Percentiles rank a stretch among this genome's conserved stretches.
These are phyloP conservation scores for Drosophila paulistorum DNA, from an alignment of 1,140 invertebrate species.

Conservation along the genomic window DNA sequence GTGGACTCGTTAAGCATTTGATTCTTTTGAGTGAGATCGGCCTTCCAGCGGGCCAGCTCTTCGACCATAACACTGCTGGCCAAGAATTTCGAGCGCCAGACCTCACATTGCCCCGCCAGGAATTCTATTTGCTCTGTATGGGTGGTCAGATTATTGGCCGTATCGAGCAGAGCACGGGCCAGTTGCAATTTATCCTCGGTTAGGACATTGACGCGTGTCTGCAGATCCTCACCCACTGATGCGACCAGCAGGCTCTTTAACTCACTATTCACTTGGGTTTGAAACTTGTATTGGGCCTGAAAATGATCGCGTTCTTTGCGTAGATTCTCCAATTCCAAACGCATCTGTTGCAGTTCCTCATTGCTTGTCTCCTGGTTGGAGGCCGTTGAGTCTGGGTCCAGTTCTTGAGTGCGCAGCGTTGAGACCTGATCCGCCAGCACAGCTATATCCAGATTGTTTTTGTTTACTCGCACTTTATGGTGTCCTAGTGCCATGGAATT, in stretches of 20 bases:
- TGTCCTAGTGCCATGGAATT: not conserved
- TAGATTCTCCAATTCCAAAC: constrained; percentile 77
- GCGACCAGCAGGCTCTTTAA: constrained; percentile 96
- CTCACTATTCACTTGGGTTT: constrained; percentile 94
- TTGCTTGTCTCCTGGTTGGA: not conserved
- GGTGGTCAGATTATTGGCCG: constrained; percentile 91
- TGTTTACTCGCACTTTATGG: constrained; percentile 64
- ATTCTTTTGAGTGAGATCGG: constrained; percentile 89
- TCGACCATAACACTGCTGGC: constrained; percentile 96
- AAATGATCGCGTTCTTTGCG: constrained; percentile 87
- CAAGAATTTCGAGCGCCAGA: constrained; percentile 97
- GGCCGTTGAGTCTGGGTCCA: constrained; percentile 48
- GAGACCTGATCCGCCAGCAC: constrained; percentile 88
- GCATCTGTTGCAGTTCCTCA: constrained; percentile 57
- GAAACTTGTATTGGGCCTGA: constrained; percentile 89
- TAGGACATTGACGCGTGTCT: constrained; percentile 93
- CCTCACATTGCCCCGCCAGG: constrained; percentile 95
- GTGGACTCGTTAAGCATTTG: constrained; percentile 90
- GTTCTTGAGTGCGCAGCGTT: constrained; percentile 85
- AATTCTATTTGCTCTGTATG: constrained; percentile 97
- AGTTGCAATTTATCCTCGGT: constrained; percentile 96
- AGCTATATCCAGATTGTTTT: constrained; percentile 88
- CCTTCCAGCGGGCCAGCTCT: constrained; percentile 93
- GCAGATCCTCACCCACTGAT: constrained; percentile 96
- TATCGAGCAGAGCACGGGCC: constrained; percentile 92